These are phyloP conservation scores for Pogoniulus pusillus DNA, from an alignment of 2,797 vertebrate species.

Conservation along the genomic window DNA sequence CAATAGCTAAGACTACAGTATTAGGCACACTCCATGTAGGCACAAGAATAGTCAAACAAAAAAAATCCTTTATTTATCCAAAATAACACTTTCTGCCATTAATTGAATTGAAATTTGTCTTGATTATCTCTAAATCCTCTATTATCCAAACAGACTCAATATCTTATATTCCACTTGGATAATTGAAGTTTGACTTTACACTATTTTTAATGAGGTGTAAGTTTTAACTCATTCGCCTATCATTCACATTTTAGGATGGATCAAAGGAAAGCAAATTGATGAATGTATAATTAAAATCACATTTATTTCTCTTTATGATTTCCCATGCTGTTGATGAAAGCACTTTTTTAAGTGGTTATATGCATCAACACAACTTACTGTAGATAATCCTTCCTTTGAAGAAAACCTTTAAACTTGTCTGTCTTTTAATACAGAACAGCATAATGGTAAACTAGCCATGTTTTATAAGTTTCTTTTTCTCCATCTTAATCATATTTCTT, in stretches of 20 bases:
- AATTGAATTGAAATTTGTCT: conserved; percentile 32
- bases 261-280: conserved; percentile 48
- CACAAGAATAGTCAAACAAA: background rate
- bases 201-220: conserved; percentile 50
- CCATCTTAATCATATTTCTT: background rate
- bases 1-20: background rate
- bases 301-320: conserved; percentile 42
- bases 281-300: conserved; percentile 53
- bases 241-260: conserved; percentile 36
- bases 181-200: conserved; percentile 42
- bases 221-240: conserved; percentile 38
- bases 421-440: background rate
- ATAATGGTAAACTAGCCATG: rapidly evolving
- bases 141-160: background rate
- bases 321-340: conserved; percentile 28
- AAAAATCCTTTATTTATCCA: conserved; percentile 3
- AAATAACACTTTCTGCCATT: conserved; percentile 1
- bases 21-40: background rate
- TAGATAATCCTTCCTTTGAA: conserved; percentile 25
- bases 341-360: background rate
- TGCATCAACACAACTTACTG: background rate
- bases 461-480: background rate
- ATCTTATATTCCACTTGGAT: conserved; percentile 6
- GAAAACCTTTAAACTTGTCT: background rate
- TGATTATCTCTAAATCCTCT: conserved; percentile 12